Evolutionary conservation across 2,888 invertebrate species (phyloP).

Genomic region (Cheilosia pagana): DNA sequence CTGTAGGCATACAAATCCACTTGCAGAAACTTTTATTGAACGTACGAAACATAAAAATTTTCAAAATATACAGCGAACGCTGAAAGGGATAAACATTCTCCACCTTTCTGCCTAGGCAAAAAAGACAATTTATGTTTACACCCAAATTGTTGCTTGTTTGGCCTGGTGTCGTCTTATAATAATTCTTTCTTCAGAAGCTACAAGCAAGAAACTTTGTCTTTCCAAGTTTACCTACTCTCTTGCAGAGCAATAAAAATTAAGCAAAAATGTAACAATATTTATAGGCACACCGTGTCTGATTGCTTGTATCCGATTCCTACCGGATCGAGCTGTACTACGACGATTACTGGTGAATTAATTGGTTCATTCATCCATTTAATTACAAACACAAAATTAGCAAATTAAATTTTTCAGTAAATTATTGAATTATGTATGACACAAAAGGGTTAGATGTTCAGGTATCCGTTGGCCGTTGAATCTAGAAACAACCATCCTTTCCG

Average conservation of each 20-base stretch:
- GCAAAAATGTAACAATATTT: constrained; percentile 48
- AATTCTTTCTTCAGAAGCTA: constrained; percentile 58
- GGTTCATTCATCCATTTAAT: constrained; percentile 47
- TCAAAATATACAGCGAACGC: constrained; percentile 28
- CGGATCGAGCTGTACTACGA: constrained; percentile 26
- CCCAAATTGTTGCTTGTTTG: constrained; percentile 60
- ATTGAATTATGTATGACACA: constrained; percentile 39
- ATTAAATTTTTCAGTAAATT: constrained; percentile 52
- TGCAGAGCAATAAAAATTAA: constrained; percentile 49
- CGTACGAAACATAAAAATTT: constrained; percentile 55
- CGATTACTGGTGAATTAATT: constrained; percentile 36
- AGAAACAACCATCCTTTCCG: constrained; percentile 14
- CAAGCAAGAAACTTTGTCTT: constrained; percentile 50
- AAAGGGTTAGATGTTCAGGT: not conserved
- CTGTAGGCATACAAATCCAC: constrained; percentile 47
- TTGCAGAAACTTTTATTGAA: constrained; percentile 66
- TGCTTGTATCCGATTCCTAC: constrained; percentile 27
- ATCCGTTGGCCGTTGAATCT: not conserved
- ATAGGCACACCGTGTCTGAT: constrained; percentile 58
- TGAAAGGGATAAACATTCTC: constrained; percentile 30
- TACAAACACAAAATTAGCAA: constrained; percentile 39
- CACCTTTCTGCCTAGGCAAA: constrained; percentile 23
- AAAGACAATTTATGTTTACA: constrained; percentile 64
- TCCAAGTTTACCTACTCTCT: not conserved
- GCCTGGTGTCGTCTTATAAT: constrained; percentile 66